Evolutionary conservation across 2,797 vertebrate species (phyloP).

Genomic region (Cuniculus paca): DNA sequence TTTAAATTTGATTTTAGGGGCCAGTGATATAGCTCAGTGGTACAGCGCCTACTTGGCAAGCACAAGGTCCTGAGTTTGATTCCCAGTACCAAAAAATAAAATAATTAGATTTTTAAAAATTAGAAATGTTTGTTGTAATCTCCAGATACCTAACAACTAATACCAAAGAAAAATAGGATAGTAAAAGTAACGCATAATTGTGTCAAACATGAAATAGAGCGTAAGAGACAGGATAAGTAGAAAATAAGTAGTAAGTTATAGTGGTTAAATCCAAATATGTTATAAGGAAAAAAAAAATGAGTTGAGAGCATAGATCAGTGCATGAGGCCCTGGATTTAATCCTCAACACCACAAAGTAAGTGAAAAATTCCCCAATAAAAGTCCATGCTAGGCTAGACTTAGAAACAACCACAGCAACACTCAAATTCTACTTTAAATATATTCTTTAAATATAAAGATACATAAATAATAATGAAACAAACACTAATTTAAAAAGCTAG

Average conservation of each 20-base stretch:
- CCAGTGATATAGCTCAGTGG: too few species aligned
- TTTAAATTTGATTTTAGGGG: slow-evolving; percentile 17
- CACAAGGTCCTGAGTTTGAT: too few species aligned
- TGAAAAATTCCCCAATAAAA: not conserved
- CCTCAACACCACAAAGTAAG: not conserved
- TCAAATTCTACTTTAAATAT: slow-evolving; percentile 3
- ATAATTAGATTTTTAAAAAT: not conserved
- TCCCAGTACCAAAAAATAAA: too few species aligned
- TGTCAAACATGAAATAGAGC: not conserved
- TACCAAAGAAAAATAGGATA: slow-evolving; percentile 4
- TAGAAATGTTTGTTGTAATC: not conserved
- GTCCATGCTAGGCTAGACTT: not conserved
- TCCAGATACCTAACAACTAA: not conserved
- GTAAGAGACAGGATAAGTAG: not conserved
- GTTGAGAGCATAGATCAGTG: not conserved
- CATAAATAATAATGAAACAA: not conserved
- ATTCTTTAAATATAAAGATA: not conserved
- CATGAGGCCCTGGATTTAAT: not conserved
- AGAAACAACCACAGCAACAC: not conserved
- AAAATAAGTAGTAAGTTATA: not conserved
- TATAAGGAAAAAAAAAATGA: not conserved
- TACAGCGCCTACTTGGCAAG: too few species aligned
- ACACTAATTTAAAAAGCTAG: not conserved
- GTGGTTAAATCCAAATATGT: slow-evolving; percentile 3
- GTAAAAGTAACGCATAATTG: not conserved